A percentile compares a stretch with the other conserved stretches of the same genome.
Conservation (phyloP, 2,113 vertebrate genomes). For the Campylomormyrus numenius region DNA sequence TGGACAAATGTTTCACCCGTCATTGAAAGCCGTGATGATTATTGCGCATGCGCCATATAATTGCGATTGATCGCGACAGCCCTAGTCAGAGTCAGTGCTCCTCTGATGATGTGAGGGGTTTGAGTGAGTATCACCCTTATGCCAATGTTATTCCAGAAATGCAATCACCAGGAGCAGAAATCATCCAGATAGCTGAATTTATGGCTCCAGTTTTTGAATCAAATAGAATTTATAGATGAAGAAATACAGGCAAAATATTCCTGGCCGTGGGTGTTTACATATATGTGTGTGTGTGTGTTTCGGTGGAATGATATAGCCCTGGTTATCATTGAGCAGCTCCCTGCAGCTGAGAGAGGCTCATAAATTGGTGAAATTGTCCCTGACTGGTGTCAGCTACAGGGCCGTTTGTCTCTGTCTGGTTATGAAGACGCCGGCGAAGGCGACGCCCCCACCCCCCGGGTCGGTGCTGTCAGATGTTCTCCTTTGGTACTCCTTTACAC, state of each 20-base stretch:
- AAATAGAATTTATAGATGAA: slow-evolving; percentile 39
- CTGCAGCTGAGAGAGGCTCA: slow-evolving; percentile 19
- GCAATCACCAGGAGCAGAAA: slow-evolving; percentile 26
- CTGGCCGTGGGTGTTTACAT: not conserved
- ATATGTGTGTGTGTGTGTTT: not conserved
- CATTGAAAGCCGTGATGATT: too few relatives aligned
- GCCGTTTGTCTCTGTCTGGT: slow-evolving; percentile 17
- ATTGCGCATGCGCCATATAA: too few relatives aligned
- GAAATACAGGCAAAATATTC: slow-evolving; percentile 33
- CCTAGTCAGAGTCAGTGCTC: not conserved
- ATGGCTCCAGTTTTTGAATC: slow-evolving; percentile 27
- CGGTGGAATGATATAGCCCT: not conserved
- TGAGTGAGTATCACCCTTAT: not conserved
- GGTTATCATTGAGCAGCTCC: slow-evolving; percentile 22
- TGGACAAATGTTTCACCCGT: too few relatives aligned
- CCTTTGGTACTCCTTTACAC: slow-evolving; percentile 13
- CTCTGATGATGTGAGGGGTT: not conserved
- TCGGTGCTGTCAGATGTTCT: slow-evolving; percentile 10
- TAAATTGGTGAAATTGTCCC: slow-evolving; percentile 27
- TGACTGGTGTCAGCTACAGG: not conserved
- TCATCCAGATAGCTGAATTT: slow-evolving; percentile 24
- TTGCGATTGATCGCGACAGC: too few relatives aligned
- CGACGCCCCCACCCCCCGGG: not conserved
- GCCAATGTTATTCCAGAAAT: slow-evolving; percentile 6
- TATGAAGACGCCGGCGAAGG: not conserved